phyloP scores from a whole-genome alignment of 2,888 invertebrate species.

The Rhingia rostrata region DNA sequence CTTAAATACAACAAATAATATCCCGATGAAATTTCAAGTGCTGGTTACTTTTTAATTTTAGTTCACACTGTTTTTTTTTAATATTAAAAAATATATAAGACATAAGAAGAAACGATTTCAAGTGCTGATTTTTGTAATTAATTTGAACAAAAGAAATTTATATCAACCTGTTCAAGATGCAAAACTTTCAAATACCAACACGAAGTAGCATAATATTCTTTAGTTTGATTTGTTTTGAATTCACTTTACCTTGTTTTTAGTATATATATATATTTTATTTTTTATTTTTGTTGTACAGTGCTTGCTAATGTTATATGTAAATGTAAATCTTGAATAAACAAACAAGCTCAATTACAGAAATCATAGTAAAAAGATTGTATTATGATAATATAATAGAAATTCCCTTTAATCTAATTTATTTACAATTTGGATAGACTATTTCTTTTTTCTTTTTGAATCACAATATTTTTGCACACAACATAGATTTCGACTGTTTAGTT shows the following conservation, averaged over 20 bases:
- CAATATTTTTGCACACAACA: background rate
- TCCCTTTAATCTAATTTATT: slow-evolving; percentile 28
- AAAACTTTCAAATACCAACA: slow-evolving; percentile 73
- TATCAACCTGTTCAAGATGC: slow-evolving; percentile 48
- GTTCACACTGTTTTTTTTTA: no score
- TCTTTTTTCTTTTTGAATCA: slow-evolving; percentile 5
- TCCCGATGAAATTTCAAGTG: slow-evolving; percentile 63
- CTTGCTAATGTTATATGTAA: slow-evolving; percentile 9
- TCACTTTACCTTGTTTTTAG: slow-evolving; percentile 8
- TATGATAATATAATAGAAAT: slow-evolving; percentile 37
- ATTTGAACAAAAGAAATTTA: background rate
- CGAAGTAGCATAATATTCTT: slow-evolving; percentile 6
- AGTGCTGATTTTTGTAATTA: slow-evolving; percentile 51
- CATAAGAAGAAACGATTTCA: slow-evolving; percentile 51
- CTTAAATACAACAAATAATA: background rate
- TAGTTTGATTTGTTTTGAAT: slow-evolving; percentile 4
- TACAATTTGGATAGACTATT: slow-evolving; percentile 43
- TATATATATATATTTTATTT: no score
- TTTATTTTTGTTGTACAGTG: background rate
- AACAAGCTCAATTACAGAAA: slow-evolving; percentile 7
- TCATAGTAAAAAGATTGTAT: slow-evolving; percentile 23
- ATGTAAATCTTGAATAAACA: slow-evolving; percentile 4
- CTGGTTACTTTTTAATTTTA: slow-evolving; percentile 9
- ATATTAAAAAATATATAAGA: no score
- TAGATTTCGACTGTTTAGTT: no score